Percentiles rank a stretch among this genome's conserved stretches.
phyloP scores from a whole-genome alignment of 2,888 invertebrate genomes.

The Pachydiplax longipennis region DNA sequence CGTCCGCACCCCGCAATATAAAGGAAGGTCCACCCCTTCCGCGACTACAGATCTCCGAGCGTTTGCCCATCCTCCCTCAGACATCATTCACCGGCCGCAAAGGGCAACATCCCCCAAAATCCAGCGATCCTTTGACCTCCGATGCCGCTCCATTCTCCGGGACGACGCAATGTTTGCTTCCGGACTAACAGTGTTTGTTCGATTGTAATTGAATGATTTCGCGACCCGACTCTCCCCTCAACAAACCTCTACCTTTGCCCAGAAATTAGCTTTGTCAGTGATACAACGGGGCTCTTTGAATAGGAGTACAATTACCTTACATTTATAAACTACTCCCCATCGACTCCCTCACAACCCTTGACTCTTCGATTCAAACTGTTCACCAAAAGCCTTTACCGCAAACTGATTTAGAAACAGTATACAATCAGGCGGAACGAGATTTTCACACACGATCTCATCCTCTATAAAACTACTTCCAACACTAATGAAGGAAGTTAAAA shows the following conservation, averaged over 20 bases:
- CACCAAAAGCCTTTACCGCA: no score
- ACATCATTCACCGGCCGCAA: background rate
- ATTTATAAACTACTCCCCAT: background rate
- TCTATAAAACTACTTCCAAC: no score
- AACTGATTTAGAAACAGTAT: no score
- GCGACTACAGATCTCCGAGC: background rate
- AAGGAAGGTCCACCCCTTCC: background rate
- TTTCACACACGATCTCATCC: no score
- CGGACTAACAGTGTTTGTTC: conserved; percentile 50
- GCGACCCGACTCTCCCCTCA: conserved; percentile 42
- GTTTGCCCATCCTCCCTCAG: background rate
- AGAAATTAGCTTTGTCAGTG: background rate
- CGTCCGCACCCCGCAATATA: background rate
- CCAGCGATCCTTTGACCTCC: background rate
- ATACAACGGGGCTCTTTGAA: background rate
- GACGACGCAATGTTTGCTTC: conserved; percentile 48
- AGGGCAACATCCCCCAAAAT: background rate
- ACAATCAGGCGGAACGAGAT: no score
- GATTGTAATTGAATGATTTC: conserved; percentile 52
- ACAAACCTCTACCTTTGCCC: background rate
- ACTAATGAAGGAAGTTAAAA: no score
- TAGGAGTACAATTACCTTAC: background rate
- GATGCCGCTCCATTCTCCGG: background rate
- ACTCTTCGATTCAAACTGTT: background rate
- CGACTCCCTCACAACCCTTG: background rate